Evolutionary conservation across 2,797 vertebrate genomes (phyloP), one percentile per base, ranked within the genome.

Genomic region (Pipistrellus pipistrellus): DNA sequence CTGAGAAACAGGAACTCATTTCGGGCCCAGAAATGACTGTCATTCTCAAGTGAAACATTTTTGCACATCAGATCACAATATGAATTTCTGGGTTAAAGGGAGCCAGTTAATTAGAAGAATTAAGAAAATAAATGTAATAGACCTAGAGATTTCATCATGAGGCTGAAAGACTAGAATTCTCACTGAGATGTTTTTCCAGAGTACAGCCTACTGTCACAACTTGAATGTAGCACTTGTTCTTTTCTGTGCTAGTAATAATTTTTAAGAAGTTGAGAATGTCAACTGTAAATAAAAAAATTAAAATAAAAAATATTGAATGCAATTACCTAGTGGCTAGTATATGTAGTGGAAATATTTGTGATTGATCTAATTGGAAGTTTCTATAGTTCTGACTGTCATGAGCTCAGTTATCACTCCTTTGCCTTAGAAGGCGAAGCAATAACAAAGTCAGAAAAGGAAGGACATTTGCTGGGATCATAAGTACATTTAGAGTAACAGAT

Each of bases 161-260:
- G 89, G 89, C 77, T 95, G 66, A 87, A 96, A 71, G 32, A 68
- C 91, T 27, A 96, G 88, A 92, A 97, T 85, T 88, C 82, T 96
- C 86, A 76, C 30, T 90, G 93, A 96, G 59, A 90, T 55, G 32
- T 53, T 85, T 94, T 94, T 69, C 88, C 85, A 95, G 97, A 97
- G 86, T 85, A n/a, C 9, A 96, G 88, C 35, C 94, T 75, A 95
- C 1, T 75, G 62, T 96, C 84, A 85, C 66, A 96, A 81, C 30
- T 73, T 93, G 96, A 95, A 97, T 57, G 51, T 95, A 76, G 46
- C 27, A 88, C 75, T 95, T 95, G 27, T 89, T 93, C 92, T 91
- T 71, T 92, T 95, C 90, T 94, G 75, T 91, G 90, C 71, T 77
- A 91, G 83, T 75, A 96, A 96, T 72, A 88, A 69, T 86, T 91